Percentiles rank a stretch among this genome's conserved stretches.
Evolutionary conservation across 1,140 invertebrate genomes (phyloP).

Genomic region (Magallana angulata): DNA sequence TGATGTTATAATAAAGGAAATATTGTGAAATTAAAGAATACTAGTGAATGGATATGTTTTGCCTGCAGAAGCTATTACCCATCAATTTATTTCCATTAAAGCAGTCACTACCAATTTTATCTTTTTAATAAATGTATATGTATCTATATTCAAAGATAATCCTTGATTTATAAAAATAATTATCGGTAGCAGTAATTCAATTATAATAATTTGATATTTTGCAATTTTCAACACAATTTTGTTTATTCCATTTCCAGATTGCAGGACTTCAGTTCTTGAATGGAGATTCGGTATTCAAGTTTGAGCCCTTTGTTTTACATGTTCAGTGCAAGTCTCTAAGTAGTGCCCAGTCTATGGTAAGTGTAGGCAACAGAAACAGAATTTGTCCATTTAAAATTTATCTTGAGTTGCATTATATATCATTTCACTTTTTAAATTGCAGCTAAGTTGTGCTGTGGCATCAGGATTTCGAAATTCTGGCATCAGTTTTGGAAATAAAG

Average conservation of each 20-base stretch:
- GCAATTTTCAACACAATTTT: not conserved
- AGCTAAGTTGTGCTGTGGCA: conserved; percentile 80
- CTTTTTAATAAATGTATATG: too few relatives aligned
- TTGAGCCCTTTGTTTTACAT: conserved; percentile 83
- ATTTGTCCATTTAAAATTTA: not conserved
- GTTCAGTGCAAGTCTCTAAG: conserved; percentile 79
- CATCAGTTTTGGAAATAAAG: conserved; percentile 80
- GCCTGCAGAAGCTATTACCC: too few relatives aligned
- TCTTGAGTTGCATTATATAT: not conserved
- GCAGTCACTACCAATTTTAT: too few relatives aligned
- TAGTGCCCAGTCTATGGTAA: conserved; percentile 79
- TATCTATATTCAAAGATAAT: too few relatives aligned
- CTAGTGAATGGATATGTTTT: too few relatives aligned
- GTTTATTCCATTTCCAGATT: conserved; percentile 60
- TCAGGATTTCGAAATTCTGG: conserved; percentile 82
- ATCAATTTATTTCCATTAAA: too few relatives aligned
- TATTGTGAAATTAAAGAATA: too few relatives aligned
- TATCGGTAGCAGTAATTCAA: too few relatives aligned
- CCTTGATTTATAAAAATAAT: too few relatives aligned
- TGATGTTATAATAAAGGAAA: too few relatives aligned
- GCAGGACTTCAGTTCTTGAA: conserved; percentile 63
- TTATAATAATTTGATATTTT: too few relatives aligned
- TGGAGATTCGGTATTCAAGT: conserved; percentile 80
- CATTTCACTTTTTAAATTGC: conserved; percentile 42
- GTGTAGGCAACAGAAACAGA: not conserved